Conservation (phyloP, 2,113 vertebrate species). For the Alouatta palliata region DNA sequence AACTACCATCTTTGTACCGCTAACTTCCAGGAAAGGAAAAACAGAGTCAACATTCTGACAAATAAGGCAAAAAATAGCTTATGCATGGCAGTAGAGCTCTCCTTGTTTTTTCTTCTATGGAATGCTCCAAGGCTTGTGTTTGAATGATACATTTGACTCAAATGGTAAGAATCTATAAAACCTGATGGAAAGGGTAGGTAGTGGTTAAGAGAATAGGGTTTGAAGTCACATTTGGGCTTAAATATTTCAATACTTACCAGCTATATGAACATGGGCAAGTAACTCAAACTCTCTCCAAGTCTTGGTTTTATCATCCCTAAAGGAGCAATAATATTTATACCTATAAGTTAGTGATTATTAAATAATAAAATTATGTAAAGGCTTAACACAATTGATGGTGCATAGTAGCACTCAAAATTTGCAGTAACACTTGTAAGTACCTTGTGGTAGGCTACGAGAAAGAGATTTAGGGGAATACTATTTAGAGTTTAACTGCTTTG, state of each 20-base stretch:
- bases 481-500: slow-evolving; percentile 9
- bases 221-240: slow-evolving; percentile 2
- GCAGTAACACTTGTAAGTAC: slow-evolving; percentile 28
- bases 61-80: not conserved
- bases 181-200: not conserved
- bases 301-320: slow-evolving; percentile 50
- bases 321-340: slow-evolving; percentile 62
- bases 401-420: not conserved
- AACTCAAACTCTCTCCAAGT: slow-evolving; percentile 44
- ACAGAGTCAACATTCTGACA: not conserved
- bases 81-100: not conserved
- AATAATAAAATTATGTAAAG: slow-evolving; percentile 66
- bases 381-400: slow-evolving; percentile 23
- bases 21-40: not conserved
- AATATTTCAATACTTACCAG: slow-evolving; percentile 39
- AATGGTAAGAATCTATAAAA: not conserved
- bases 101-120: not conserved
- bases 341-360: slow-evolving; percentile 59
- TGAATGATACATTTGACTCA: not conserved
- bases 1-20: not conserved
- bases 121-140: not conserved
- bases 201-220: not conserved
- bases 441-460: slow-evolving; percentile 46
- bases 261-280: slow-evolving; percentile 26
- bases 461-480: slow-evolving; percentile 16